phyloP scores from a whole-genome alignment of 2,797 vertebrate species.

The Gymnodraco acuticeps region DNA sequence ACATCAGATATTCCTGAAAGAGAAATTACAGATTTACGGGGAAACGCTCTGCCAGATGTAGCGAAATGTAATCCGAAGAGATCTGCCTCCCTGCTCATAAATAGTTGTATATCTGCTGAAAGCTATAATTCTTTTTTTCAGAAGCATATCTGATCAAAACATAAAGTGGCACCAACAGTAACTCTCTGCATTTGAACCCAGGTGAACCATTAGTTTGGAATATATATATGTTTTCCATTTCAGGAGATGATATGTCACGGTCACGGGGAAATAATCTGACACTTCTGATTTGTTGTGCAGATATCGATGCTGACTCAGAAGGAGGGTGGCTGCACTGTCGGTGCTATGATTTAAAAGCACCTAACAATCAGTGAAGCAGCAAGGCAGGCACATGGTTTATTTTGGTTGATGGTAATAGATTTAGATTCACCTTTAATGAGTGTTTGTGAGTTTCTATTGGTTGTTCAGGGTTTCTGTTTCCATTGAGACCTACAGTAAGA shows the following conservation, averaged over 20 bases:
- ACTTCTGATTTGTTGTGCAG: constrained; percentile 11
- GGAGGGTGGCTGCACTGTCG: neutral
- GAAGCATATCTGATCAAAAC: constrained; percentile 18
- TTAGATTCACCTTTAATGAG: constrained; percentile 1
- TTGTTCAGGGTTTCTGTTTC: neutral
- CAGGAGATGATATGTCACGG: constrained; percentile 19
- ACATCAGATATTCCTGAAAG: constrained; percentile 38
- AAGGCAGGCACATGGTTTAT: neutral
- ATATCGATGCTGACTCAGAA: constrained; percentile 17
- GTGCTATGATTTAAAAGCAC: neutral
- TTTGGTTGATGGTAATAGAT: neutral
- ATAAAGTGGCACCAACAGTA: neutral
- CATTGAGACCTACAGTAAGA: constrained; percentile 21
- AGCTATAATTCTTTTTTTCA: constrained; percentile 9
- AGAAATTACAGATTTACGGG: constrained; percentile 4
- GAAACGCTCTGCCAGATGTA: constrained; percentile 13
- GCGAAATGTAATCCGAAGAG: constrained; percentile 14
- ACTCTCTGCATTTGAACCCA: neutral
- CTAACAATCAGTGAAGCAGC: neutral
- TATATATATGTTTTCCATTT: constrained; percentile 8
- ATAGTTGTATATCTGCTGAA: constrained; percentile 13
- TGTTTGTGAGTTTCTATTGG: neutral
- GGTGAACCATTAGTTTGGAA: constrained; percentile 4
- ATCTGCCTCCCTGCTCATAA: neutral
- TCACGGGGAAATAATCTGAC: constrained; percentile 11